Evolutionary conservation across 2,888 invertebrate genomes (phyloP).

Genomic region (Spicauda simplicius): DNA sequence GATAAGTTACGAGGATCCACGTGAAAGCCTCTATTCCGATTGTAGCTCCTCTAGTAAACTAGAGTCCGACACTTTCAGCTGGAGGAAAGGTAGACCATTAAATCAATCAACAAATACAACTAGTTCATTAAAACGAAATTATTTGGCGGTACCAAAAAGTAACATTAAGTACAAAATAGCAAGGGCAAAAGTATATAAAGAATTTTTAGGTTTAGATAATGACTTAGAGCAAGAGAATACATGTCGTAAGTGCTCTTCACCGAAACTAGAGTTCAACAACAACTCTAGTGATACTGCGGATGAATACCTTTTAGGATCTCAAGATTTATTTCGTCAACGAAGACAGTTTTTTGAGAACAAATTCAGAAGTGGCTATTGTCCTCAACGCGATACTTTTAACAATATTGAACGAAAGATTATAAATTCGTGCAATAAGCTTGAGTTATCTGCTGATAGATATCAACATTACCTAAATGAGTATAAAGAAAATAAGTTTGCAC

Average conservation of each 20-base stretch:
- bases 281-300: constrained; percentile 36
- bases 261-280: constrained; percentile 4
- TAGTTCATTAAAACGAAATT: constrained; percentile 47
- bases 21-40: constrained; percentile 53
- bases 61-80: constrained; percentile 62
- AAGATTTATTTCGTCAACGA: constrained; percentile 46
- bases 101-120: constrained; percentile 40
- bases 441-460: constrained; percentile 62
- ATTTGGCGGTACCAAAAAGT: constrained; percentile 57
- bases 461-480: constrained; percentile 58
- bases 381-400: constrained; percentile 47
- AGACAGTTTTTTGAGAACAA: constrained; percentile 50
- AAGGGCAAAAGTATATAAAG: constrained; percentile 55
- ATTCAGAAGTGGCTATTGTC: constrained; percentile 42
- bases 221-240: constrained; percentile 11
- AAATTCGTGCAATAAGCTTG: constrained; percentile 64
- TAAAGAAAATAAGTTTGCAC: constrained; percentile 42
- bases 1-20: constrained; percentile 42
- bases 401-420: constrained; percentile 61
- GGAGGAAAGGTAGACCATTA: constrained; percentile 50
- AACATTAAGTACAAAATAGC: constrained; percentile 52
- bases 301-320: constrained; percentile 40
- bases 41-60: constrained; percentile 61
- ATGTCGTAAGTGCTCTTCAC: constrained; percentile 24
- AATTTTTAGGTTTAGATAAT: constrained; percentile 56